These are phyloP conservation scores for Pseudocheirus occidentalis DNA, from an alignment of 2,797 vertebrate genomes.

Conservation along the genomic window DNA sequence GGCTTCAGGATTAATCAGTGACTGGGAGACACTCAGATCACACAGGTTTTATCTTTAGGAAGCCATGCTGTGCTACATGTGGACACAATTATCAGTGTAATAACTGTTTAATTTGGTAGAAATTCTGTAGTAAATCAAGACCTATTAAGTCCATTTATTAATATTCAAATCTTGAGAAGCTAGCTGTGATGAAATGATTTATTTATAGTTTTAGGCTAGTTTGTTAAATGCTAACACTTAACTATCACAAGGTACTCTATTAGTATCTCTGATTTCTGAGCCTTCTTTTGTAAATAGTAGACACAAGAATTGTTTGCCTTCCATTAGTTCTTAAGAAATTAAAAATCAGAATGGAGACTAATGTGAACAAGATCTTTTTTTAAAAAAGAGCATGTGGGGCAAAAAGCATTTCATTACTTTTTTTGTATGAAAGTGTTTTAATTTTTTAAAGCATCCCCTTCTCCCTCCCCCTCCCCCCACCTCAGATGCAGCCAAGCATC, in stretches of 20 bases:
- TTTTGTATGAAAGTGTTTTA: conserved; percentile 36
- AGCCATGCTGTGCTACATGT: conserved; percentile 17
- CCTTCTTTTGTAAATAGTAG: conserved; percentile 29
- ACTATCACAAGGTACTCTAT: conserved; percentile 21
- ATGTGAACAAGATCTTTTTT: conserved; percentile 42
- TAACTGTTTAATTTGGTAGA: conserved; percentile 47
- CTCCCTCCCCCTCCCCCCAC: neutral
- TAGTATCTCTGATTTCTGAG: conserved; percentile 60
- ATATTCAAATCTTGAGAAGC: conserved; percentile 26
- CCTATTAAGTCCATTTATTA: conserved; percentile 50
- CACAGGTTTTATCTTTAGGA: conserved; percentile 9
- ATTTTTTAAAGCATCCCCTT: neutral
- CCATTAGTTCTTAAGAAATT: conserved; percentile 50
- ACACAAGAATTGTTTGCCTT: conserved; percentile 49
- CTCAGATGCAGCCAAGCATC: conserved; percentile 6
- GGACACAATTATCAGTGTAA: conserved; percentile 25
- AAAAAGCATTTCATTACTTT: conserved; percentile 47
- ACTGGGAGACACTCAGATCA: neutral
- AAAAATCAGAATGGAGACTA: conserved; percentile 44
- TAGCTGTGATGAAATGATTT: conserved; percentile 48
- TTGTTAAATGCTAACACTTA: conserved; percentile 29
- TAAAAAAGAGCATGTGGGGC: conserved; percentile 34
- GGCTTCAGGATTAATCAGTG: neutral
- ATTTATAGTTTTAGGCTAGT: neutral
- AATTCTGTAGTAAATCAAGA: conserved; percentile 46